Percentiles rank a stretch among this genome's conserved stretches.
Evolutionary conservation across 64 coral and sea anemone genomes (phyloP).

Genomic region (Hydrozoanthus tunicans): DNA sequence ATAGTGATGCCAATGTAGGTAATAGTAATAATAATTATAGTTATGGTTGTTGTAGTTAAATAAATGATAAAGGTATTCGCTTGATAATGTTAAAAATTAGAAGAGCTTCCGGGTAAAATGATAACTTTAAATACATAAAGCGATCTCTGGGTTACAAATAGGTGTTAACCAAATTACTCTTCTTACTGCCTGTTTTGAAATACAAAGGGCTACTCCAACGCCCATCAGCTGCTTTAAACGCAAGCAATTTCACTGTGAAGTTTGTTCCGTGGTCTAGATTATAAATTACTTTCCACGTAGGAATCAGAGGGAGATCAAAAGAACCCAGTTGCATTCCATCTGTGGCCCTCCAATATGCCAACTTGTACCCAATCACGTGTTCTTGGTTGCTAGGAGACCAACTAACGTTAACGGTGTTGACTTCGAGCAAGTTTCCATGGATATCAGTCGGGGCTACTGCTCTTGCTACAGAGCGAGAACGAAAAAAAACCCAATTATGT

Average conservation of each 20-base stretch:
- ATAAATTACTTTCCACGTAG: background rate
- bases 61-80: no score
- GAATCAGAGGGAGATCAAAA: background rate
- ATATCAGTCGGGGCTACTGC: background rate
- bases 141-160: no score
- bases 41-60: no score
- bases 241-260: background rate
- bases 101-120: no score
- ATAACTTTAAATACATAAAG: no score
- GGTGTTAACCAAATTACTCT: no score
- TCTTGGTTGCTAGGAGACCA: background rate
- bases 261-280: background rate
- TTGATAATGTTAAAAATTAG: no score
- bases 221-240: conserved; percentile 12
- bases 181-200: conserved; percentile 18
- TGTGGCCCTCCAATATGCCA: conserved; percentile 1
- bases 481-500: no score
- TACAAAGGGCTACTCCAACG: background rate
- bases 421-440: background rate
- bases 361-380: background rate
- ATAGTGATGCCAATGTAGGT: no score
- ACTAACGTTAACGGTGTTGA: background rate
- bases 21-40: no score
- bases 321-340: background rate
- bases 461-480: background rate